Evolutionary conservation across 2,113 vertebrate species (phyloP), one percentile per base, ranked within the genome.

Genomic region (Onychostruthus taczanowskii): DNA sequence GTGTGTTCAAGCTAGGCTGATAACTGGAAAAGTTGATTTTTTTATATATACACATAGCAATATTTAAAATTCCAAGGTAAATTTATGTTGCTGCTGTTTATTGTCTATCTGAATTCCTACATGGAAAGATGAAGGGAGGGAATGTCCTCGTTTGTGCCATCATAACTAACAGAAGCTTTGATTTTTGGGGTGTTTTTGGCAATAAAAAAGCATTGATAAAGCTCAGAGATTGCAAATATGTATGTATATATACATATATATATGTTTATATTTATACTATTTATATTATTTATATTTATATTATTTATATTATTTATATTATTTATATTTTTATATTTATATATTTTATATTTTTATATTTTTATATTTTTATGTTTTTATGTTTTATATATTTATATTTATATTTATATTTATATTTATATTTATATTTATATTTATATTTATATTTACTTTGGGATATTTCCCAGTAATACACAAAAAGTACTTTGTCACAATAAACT

Each of bases 401-500:
- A 37, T 37, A 37, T 37, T 37, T 66, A 46, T 16, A 37, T 37
- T 37, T 15, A 3, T n/a, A 11, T 39, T 39, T 39, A 16, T 46
- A 20, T 46, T 39, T 39, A 39, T 39, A 11, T 41, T 41, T 41
- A 39, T 39, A 11, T 41, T 41, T 41, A 13, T 41, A 13, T 41
- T 41, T 41, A 13, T 41, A 13, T 41, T 46, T 17, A 37, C 10
- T 85, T 47, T 1, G 23, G 22, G 50, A 6, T 74, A 55, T 69
- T 78, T 68, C 58, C 41, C 53, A 76, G 16, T 8, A 35, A 72
- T 7, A 18, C 52, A 39, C 18, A 67, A 49, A 75, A 86, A 7
- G 0, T 0, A 8, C 44, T 70, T 66, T 21, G 11, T 30, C n/a
- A 9, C 33, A n/a, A 13, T 20, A 27, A 52, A 47, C 4, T 6